Base-by-base conservation (phyloP, 2,797 vertebrate species). In the Acrossocheilus wenchowensis region DNA sequence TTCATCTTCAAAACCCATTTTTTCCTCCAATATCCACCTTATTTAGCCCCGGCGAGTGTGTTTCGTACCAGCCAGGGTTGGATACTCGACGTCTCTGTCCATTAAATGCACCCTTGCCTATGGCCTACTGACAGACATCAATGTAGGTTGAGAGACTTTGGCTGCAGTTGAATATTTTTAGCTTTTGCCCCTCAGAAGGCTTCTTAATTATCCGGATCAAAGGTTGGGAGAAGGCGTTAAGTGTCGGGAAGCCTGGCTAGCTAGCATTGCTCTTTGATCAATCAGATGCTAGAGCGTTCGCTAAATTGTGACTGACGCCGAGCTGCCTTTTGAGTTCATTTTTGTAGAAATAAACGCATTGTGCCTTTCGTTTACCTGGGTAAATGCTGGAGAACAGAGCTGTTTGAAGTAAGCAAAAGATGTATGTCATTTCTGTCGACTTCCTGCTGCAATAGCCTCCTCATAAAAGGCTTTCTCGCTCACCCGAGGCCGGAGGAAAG, bases 151-250 rank as follows among this genome's bases (percentile, higher is more conserved):
- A 91, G 91, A 92, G 91, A 90, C 91, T 85, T 84, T 91, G 93
- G 92, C 92, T 93, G 93, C 93, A 92, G 93, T 50, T 86, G 91
- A 92, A 94, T 92, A 94, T 96, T 92, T 93, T 91, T 95, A 92
- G 92, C 94, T 93, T 95, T 94, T 94, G 95, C 95, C 94, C 94
- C 95, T 91, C 89, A 94, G 89, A 92, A 94, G 93, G 92, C 92
- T 92, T 95, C 94, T 96, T 96, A 94, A 94, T 94, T 95, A 94
- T 89, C 91, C 92, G 41, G 94, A 96, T 95, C 95, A 95, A 96
- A 95, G 93, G 89, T 85, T 45, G 85, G 90, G 94, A 94, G 93
- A 93, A 95, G 94, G 94, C 93, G 93, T 92, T 94, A 95, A 96
- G 94, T 94, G 93, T 94, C 88, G 91, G 90, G 94, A 91, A 93